phyloP scores from a whole-genome alignment of 2,888 invertebrate species.

The Congeria kusceri region DNA sequence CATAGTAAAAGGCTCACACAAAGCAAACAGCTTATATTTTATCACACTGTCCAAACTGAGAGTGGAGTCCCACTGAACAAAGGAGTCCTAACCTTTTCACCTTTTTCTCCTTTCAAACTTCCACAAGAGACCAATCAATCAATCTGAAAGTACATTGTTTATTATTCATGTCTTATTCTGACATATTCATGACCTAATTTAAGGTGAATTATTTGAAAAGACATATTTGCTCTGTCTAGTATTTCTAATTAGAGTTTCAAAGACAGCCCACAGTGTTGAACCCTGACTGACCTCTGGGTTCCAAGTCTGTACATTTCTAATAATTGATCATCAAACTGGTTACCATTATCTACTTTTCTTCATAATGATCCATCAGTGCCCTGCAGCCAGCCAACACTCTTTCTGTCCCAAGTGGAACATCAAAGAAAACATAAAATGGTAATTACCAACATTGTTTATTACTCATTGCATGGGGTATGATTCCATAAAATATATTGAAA shows the following conservation, averaged over 20 bases:
- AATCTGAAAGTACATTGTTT: constrained; percentile 29
- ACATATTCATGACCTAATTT: constrained; percentile 20
- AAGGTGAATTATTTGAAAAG: constrained; percentile 17
- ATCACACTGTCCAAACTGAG: not conserved
- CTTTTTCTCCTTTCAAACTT: constrained; percentile 7
- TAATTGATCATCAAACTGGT: not conserved
- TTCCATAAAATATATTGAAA: no score
- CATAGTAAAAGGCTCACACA: no score
- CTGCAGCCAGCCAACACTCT: no score
- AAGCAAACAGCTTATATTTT: no score
- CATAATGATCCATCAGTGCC: no score
- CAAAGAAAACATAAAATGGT: no score
- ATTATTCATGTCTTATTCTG: constrained; percentile 37
- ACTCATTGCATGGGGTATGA: no score
- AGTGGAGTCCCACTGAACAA: not conserved
- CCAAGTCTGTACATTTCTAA: not conserved
- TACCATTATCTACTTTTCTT: not conserved
- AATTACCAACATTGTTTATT: no score
- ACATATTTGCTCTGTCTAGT: constrained; percentile 14
- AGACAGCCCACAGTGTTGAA: not conserved
- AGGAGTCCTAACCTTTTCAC: constrained; percentile 23
- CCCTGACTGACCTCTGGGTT: not conserved
- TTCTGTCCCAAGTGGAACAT: no score
- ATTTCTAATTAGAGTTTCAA: not conserved
- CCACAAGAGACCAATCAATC: constrained; percentile 17